These are phyloP conservation scores for Leuciscus idus DNA, from an alignment of 2,113 vertebrate species.

Conservation along the genomic window DNA sequence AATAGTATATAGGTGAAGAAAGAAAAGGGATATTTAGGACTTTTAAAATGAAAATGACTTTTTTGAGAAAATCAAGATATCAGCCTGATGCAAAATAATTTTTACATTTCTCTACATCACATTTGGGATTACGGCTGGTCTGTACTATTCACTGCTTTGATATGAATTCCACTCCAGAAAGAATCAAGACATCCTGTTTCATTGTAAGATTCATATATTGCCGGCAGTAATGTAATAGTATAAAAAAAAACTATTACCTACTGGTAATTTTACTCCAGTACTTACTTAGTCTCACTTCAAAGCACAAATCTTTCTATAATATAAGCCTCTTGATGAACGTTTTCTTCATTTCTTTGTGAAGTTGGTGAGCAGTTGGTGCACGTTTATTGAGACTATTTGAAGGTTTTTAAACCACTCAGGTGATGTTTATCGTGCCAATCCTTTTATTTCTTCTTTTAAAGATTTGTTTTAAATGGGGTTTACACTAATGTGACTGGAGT, in stretches of 20 bases:
- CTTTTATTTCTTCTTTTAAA: background rate
- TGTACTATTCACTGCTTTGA: background rate
- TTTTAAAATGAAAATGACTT: background rate
- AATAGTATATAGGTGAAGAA: slow-evolving; percentile 12
- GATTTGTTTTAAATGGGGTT: background rate
- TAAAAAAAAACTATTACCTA: background rate
- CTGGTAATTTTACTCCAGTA: background rate
- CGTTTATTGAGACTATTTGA: background rate
- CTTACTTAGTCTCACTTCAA: background rate
- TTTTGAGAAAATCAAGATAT: background rate
- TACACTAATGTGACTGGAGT: background rate
- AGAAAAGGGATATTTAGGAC: slow-evolving; percentile 18
- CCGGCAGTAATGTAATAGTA: background rate
- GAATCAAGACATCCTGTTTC: background rate
- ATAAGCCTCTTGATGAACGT: background rate
- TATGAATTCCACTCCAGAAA: background rate
- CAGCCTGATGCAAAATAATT: background rate
- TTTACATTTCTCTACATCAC: background rate
- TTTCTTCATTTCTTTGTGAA: background rate
- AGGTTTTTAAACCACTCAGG: background rate
- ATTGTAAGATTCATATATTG: background rate
- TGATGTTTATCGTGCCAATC: background rate
- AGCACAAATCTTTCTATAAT: background rate
- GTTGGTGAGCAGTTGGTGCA: background rate
- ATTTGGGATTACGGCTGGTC: background rate